Percentiles rank a stretch among this genome's conserved stretches.
Conservation (phyloP, 1,140 invertebrate genomes). For the Listronotus bonariensis region DNA sequence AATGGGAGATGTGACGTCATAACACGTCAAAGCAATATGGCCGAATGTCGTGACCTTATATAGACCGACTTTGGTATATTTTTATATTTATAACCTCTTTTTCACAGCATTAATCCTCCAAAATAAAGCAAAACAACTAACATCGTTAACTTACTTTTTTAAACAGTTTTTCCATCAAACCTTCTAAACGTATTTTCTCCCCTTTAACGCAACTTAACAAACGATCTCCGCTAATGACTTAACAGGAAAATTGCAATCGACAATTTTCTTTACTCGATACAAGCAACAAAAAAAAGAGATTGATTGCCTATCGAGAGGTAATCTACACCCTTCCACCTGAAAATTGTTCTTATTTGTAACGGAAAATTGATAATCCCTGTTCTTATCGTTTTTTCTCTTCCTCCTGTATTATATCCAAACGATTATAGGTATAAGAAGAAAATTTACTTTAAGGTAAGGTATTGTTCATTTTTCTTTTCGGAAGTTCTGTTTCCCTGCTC, state of each 20-base stretch:
- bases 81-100: too few relatives aligned
- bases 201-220: constrained; percentile 15
- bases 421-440: constrained; percentile 28
- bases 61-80: too few relatives aligned
- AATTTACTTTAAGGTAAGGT: constrained; percentile 22
- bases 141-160: neutral
- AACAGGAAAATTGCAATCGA: constrained; percentile 26
- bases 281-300: constrained; percentile 31
- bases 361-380: constrained; percentile 23
- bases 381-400: constrained; percentile 8
- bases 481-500: constrained; percentile 13
- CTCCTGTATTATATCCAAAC: constrained; percentile 7
- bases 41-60: too few relatives aligned
- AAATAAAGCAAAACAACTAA: neutral
- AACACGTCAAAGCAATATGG: too few relatives aligned
- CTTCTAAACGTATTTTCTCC: constrained; percentile 17
- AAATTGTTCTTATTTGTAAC: constrained; percentile 28
- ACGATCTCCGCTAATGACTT: constrained; percentile 25
- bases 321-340: constrained; percentile 24
- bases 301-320: constrained; percentile 29
- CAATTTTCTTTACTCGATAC: constrained; percentile 25
- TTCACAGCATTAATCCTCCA: too few relatives aligned
- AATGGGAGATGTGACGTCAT: too few relatives aligned
- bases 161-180: neutral
- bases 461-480: constrained; percentile 31